A percentile compares a stretch with the other conserved stretches of the same genome.
Evolutionary conservation across 2,888 invertebrate species (phyloP).

Genomic region (Monochamus alternatus): DNA sequence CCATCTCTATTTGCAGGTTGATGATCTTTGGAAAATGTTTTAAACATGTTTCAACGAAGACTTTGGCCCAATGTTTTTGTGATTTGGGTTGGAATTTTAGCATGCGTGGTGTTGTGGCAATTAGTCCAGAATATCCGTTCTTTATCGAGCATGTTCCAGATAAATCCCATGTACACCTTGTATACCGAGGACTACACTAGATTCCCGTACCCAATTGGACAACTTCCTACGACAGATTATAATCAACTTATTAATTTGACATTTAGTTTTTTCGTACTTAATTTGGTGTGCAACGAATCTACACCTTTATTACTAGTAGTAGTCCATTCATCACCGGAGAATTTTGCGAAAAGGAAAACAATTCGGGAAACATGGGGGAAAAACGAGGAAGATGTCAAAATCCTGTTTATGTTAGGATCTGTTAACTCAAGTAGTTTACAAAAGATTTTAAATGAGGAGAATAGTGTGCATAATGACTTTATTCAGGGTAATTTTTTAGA

Average conservation of each 20-base stretch:
- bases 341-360: conserved; percentile 77
- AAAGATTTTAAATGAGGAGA: conserved; percentile 72
- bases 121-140: conserved; percentile 37
- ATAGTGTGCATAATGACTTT: conserved; percentile 76
- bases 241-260: conserved; percentile 54
- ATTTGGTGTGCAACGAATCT: conserved; percentile 54
- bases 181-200: conserved; percentile 53
- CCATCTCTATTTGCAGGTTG: conserved; percentile 43
- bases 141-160: conserved; percentile 14
- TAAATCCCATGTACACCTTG: conserved; percentile 52
- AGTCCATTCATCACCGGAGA: conserved; percentile 80
- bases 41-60: conserved; percentile 59
- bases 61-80: conserved; percentile 55
- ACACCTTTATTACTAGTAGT: conserved; percentile 74
- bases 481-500: conserved; percentile 86
- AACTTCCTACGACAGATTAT: conserved; percentile 54
- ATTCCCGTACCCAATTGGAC: conserved; percentile 52
- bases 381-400: conserved; percentile 72
- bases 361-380: conserved; percentile 86
- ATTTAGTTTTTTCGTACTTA: conserved; percentile 54
- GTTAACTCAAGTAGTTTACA: conserved; percentile 65
- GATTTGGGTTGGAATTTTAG: conserved; percentile 47
- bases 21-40: conserved; percentile 36
- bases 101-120: conserved; percentile 55
- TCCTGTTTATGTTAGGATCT: conserved; percentile 81